Evolutionary conservation across 2,113 vertebrate genomes (phyloP).

Genomic region (Eptatretus burgeri): DNA sequence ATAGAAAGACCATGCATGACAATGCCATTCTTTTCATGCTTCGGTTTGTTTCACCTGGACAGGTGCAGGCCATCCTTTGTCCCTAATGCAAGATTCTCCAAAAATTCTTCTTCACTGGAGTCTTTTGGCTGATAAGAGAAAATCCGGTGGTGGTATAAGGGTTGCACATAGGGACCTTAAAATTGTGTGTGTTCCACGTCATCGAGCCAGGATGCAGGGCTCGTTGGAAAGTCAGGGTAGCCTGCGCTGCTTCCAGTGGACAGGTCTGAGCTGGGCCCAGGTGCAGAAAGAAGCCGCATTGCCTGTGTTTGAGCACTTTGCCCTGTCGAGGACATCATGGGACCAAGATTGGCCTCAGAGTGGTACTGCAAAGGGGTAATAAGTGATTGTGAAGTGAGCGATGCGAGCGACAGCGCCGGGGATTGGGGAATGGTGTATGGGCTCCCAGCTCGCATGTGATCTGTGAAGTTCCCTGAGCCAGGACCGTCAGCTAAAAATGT

Average conservation of each 20-base stretch:
- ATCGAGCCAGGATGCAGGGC: conserved; percentile 90
- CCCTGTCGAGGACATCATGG: conserved; percentile 35
- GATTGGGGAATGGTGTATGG: conserved; percentile 80
- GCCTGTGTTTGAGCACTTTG: conserved; percentile 43
- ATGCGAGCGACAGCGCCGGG: conserved; percentile 52
- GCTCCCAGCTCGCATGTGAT: conserved; percentile 61
- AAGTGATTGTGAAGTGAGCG: conserved; percentile 56
- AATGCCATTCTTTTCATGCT: background rate
- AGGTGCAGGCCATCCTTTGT: background rate
- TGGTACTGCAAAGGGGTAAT: conserved; percentile 69
- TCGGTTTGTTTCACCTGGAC: background rate
- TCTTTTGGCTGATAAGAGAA: too few species aligned
- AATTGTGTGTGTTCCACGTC: conserved; percentile 98
- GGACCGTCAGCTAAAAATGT: conserved; percentile 43
- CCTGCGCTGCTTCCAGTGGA: conserved; percentile 93
- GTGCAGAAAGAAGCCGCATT: conserved; percentile 46
- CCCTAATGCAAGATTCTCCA: background rate
- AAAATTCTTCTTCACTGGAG: background rate
- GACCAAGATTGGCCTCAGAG: conserved; percentile 39
- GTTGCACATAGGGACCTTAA: conserved; percentile 18
- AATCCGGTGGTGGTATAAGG: too few species aligned
- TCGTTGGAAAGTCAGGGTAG: conserved; percentile 94
- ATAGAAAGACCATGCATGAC: background rate
- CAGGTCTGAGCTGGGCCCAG: conserved; percentile 77
- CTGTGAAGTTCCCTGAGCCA: conserved; percentile 39